Evolutionary conservation across 2,888 invertebrate genomes (phyloP), one percentile per base, ranked within the genome.

Genomic region (Gerosis bhagava): DNA sequence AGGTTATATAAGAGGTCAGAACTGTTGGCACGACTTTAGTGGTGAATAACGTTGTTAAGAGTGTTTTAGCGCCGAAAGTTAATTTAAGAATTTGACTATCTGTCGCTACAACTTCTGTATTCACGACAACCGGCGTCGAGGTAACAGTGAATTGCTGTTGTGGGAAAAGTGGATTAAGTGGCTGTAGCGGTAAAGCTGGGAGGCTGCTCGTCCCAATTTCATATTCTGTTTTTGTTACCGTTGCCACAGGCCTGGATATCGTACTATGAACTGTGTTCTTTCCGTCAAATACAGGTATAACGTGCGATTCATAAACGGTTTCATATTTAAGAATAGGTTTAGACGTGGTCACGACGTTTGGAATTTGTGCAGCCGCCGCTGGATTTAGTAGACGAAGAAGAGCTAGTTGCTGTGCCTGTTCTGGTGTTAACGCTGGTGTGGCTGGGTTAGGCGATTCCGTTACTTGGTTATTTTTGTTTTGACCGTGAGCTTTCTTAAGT

Each of bases 61-160:
- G 93, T 0, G 96, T 96, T 76, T 95, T 96, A 21, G 97, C 96
- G n/a, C 97, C 96, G 70, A 97, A 97, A 7, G 96, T 96, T 57
- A 97, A 83, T 77, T 96, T 96, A 52, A 97, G 81, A 40, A 96
- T 88, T 80, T 95, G 94, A 61, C 96, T 96, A 53, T 94, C 92
- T 0, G 96, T 96, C 56, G 94, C 91, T 1, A 94, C 94, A 8
- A 96, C 92, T 61, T 94, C 86, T 0, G 96, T 95, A 65, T 94
- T 95, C 49, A 94, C 91, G 15, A 96, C 90, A n/a, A 96, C 88
- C 0, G 96, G 95, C 0, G 95, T 94, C 6, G 95, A 95, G 16
- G 94, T 94, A 12, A 96, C 77, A 24, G 94, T 92, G 70, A 93
- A 94, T 61, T 95, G 95, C 31, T 91, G 93, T 28, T 91, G 94